Evolutionary conservation across 2,888 invertebrate genomes (phyloP).

Genomic region (Lasioglossum calceatum): DNA sequence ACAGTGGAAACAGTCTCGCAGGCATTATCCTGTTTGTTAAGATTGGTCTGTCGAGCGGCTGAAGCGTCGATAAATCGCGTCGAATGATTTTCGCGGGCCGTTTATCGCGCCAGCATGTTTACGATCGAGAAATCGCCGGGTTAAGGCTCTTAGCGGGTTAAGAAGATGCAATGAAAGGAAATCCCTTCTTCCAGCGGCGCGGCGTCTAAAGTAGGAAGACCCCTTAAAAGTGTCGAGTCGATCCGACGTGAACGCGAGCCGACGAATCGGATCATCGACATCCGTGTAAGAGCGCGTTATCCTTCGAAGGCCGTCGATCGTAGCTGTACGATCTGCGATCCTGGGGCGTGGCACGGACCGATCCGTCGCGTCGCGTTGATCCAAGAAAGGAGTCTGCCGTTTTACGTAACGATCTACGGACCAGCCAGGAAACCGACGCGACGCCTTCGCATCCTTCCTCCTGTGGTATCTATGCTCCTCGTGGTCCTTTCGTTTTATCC

Average conservation of each 20-base stretch:
- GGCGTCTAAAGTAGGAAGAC: not conserved
- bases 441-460: slow-evolving; percentile 40
- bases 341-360: slow-evolving; percentile 63
- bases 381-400: slow-evolving; percentile 65
- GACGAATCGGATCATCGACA: slow-evolving; percentile 37
- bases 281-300: slow-evolving; percentile 32
- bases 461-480: slow-evolving; percentile 64
- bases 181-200: not conserved
- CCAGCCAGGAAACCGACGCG: slow-evolving; percentile 52
- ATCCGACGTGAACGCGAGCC: not conserved
- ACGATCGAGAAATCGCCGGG: not conserved
- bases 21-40: not conserved
- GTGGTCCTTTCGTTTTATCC: slow-evolving; percentile 30
- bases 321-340: slow-evolving; percentile 44
- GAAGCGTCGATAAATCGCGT: slow-evolving; percentile 4
- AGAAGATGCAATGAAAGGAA: slow-evolving; percentile 12
- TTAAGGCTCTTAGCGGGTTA: slow-evolving; percentile 12
- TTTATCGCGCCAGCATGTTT: not conserved
- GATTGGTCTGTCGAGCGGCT: not conserved
- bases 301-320: slow-evolving; percentile 59
- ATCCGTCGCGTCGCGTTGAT: slow-evolving; percentile 39
- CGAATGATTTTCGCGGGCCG: not conserved
- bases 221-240: slow-evolving; percentile 6
- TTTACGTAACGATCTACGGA: slow-evolving; percentile 69
- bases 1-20: not conserved